These are phyloP conservation scores for Oligia strigilis DNA, from an alignment of 2,888 invertebrate genomes.

Conservation along the genomic window DNA sequence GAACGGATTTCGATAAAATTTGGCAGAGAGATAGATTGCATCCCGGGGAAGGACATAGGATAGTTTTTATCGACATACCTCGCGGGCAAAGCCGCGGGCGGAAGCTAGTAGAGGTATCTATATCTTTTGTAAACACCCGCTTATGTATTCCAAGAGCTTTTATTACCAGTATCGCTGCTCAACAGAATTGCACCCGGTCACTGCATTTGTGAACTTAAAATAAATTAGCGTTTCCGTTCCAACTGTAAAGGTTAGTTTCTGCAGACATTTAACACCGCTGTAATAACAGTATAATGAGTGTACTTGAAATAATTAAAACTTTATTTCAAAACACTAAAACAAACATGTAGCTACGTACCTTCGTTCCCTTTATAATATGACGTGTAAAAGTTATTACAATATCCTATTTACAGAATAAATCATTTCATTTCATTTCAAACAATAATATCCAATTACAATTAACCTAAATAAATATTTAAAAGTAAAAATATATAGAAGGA, in stretches of 20 bases:
- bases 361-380: too few species aligned
- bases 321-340: neutral
- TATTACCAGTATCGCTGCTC: neutral
- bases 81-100: too few species aligned
- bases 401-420: too few species aligned
- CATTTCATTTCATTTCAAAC: too few species aligned
- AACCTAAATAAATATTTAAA: conserved; percentile 5
- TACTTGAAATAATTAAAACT: neutral
- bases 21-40: too few species aligned
- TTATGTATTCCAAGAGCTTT: neutral
- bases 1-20: too few species aligned
- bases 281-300: neutral
- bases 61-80: too few species aligned
- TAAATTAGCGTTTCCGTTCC: neutral
- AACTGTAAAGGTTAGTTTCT: neutral
- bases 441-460: conserved; percentile 17
- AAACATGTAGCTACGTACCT: too few species aligned
- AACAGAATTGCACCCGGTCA: neutral
- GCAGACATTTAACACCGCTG: neutral
- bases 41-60: too few species aligned
- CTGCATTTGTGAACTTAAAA: neutral
- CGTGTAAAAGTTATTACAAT: too few species aligned
- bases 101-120: too few species aligned
- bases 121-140: neutral
- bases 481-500: neutral